These are phyloP conservation scores for Notocelia uddmanniana DNA, from an alignment of 2,888 invertebrate genomes.

Conservation along the genomic window DNA sequence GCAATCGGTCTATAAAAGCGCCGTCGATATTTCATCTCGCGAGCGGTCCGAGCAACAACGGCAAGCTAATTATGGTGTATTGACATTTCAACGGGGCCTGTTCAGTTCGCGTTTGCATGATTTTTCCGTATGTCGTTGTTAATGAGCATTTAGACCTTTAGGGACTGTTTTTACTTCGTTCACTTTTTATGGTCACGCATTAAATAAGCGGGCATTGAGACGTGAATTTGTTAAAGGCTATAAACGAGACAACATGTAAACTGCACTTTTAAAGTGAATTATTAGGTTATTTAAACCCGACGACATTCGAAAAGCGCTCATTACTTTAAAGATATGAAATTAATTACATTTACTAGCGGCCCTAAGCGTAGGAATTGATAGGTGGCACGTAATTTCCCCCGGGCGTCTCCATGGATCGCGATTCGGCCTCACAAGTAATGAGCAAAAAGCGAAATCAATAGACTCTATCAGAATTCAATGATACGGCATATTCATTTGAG, in stretches of 20 bases:
- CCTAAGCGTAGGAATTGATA: conserved; percentile 63
- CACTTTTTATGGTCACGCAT: conserved; percentile 18
- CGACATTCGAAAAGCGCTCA: conserved; percentile 54
- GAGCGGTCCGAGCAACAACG: conserved; percentile 8
- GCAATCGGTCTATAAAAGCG: conserved; percentile 14
- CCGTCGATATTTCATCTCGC: conserved; percentile 37
- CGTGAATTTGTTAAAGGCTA: conserved; percentile 20
- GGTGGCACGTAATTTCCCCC: conserved; percentile 74
- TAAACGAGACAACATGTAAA: conserved; percentile 7
- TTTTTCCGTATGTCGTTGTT: conserved; percentile 39
- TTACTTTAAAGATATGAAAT: conserved; percentile 64
- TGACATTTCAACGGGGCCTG: conserved; percentile 52
- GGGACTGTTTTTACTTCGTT: conserved; percentile 17
- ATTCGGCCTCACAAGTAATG: conserved; percentile 46
- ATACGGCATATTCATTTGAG: conserved; percentile 39
- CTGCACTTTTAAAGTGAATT: conserved; percentile 15
- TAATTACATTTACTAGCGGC: conserved; percentile 72
- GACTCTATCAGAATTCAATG: conserved; percentile 38
- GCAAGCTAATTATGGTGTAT: conserved; percentile 54
- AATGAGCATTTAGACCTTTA: conserved; percentile 43
- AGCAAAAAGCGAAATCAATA: conserved; percentile 47
- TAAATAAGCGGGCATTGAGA: conserved; percentile 15
- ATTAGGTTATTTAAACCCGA: conserved; percentile 19
- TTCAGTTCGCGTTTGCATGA: conserved; percentile 45
- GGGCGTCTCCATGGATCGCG: conserved; percentile 60